Evolutionary conservation across 2,113 vertebrate species (phyloP), one percentile per base, ranked within the genome.

Genomic region (Oophaga pumilio): DNA sequence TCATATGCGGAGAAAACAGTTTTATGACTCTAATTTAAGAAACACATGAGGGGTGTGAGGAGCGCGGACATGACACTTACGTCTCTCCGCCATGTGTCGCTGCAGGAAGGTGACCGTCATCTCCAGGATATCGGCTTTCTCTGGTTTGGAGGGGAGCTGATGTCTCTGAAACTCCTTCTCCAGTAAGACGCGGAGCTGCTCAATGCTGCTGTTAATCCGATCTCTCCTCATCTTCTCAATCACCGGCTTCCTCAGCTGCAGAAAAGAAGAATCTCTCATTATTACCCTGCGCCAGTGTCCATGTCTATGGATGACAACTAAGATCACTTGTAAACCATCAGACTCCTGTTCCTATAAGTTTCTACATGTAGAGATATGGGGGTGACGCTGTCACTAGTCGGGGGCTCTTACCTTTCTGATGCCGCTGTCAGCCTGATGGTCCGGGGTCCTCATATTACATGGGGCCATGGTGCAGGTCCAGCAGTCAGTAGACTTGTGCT

Each of bases 141-240:
- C 95, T 86, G 96, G 92, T 91, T 95, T 96, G 92, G 94, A 93
- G 90, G 93, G 95, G 85, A 95, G 94, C 88, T 95, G 94, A 50
- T 94, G 93, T 77, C 92, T 90, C 79, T 94, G 93, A 80, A 95
- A 93, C 90, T 95, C 93, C 59, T 94, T 95, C 93, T 95, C 95
- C 91, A 96, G 91, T 53, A 96, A 93, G 28, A 64, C 24, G 82
- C 90, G 95, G 83, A 96, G 95, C 89, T 95, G 94, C 89, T 96
- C 95, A n/a, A 96, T 96, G 93, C 95, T 94, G 90, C 89, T 94
- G 91, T 96, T 96, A 90, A 96, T 96, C 81, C 95, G 95, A 89
- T 96, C 95, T 90, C 95, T 89, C 68, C 95, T 94, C 94, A 95
- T 95, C 90, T 96, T 96, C 89, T 96, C 95, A 87, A 96, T 94